Evolutionary conservation across 2,888 invertebrate species (phyloP).

Genomic region (Diaprepes abbreviatus): DNA sequence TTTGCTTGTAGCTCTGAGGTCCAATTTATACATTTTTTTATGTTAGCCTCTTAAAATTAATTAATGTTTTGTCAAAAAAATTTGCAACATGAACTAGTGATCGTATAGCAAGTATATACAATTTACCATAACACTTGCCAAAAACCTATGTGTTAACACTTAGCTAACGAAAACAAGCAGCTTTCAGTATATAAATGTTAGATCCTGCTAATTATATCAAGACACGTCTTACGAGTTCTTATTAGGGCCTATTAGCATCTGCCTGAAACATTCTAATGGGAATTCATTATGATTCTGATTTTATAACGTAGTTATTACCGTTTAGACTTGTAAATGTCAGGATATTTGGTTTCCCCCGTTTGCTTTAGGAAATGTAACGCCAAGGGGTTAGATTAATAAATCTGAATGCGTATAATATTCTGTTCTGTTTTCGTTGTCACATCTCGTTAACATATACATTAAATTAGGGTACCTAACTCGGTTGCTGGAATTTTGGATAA

Average conservation of each 20-base stretch:
- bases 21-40: too few relatives aligned
- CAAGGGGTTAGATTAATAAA: constrained; percentile 25
- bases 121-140: too few relatives aligned
- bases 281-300: constrained; percentile 34
- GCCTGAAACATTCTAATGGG: constrained; percentile 31
- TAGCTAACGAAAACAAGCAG: too few relatives aligned
- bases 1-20: too few relatives aligned
- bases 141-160: too few relatives aligned
- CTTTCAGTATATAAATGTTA: too few relatives aligned
- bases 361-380: constrained; percentile 24
- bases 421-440: constrained; percentile 26
- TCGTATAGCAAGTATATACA: too few relatives aligned
- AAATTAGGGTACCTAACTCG: constrained; percentile 15
- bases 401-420: constrained; percentile 32
- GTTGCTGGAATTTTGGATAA: constrained; percentile 17
- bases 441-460: constrained; percentile 27
- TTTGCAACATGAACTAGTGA: too few relatives aligned
- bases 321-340: constrained; percentile 37
- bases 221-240: constrained; percentile 9
- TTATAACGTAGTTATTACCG: constrained; percentile 30
- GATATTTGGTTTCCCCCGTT: constrained; percentile 27
- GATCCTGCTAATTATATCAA: neutral
- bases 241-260: constrained; percentile 32
- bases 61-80: too few relatives aligned
- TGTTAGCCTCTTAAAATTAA: too few relatives aligned